These are phyloP conservation scores for Gadus chalcogrammus DNA, from an alignment of 2,113 vertebrate species.

Conservation along the genomic window DNA sequence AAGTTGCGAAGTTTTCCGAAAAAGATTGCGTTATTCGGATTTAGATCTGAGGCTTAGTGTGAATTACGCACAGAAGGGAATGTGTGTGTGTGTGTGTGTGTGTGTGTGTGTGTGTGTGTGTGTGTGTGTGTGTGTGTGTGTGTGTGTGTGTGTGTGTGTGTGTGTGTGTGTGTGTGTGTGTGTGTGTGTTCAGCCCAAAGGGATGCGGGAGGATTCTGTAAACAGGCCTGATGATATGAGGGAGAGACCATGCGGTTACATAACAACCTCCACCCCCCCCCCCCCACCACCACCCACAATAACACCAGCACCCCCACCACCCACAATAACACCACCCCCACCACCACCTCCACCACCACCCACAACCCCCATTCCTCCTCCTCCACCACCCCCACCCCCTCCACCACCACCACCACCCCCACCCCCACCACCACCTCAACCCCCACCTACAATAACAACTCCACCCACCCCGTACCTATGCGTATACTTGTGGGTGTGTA, in stretches of 20 bases:
- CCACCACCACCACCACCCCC: too few relatives aligned
- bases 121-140: too few relatives aligned
- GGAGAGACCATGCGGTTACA: conserved; percentile 49
- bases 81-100: too few relatives aligned
- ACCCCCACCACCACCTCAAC: too few relatives aligned
- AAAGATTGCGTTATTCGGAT: too few relatives aligned
- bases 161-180: too few relatives aligned
- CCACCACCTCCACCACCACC: neutral
- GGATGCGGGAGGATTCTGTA: conserved; percentile 16
- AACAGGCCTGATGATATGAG: neutral
- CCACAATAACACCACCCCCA: neutral
- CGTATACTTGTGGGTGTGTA: conserved; percentile 14
- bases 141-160: too few relatives aligned
- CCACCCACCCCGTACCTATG: neutral
- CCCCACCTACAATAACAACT: too few relatives aligned
- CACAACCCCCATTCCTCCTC: conserved; percentile 4
- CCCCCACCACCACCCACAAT: neutral
- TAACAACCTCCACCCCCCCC: conserved; percentile 29
- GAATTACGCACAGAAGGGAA: too few relatives aligned
- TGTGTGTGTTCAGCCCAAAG: neutral
- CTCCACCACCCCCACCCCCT: neutral
- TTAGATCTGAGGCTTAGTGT: too few relatives aligned
- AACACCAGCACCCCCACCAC: neutral
- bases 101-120: too few relatives aligned
- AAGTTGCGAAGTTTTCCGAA: too few relatives aligned